phyloP scores from a whole-genome alignment of 2,113 vertebrate species.

The Campylomormyrus tamandua region DNA sequence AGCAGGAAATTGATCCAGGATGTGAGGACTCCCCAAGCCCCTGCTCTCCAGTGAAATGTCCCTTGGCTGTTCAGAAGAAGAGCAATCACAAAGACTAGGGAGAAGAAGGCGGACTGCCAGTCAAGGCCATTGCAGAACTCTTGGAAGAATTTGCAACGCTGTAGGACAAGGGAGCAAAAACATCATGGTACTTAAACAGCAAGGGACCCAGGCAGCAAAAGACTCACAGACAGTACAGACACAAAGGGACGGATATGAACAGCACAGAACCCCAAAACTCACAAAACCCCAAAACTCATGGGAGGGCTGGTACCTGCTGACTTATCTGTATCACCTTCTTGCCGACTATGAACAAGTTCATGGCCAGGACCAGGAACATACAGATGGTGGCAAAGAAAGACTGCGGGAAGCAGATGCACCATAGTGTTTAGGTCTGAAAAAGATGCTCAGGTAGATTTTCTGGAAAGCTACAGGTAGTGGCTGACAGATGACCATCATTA shows the following conservation, averaged over 20 bases:
- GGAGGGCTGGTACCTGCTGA: constrained; percentile 72
- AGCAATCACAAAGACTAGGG: constrained; percentile 59
- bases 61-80: constrained; percentile 44
- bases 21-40: constrained; percentile 70
- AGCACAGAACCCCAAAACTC: not conserved
- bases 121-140: constrained; percentile 54
- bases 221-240: not conserved
- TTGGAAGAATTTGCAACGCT: constrained; percentile 58
- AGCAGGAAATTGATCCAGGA: constrained; percentile 91
- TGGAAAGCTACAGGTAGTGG: not conserved
- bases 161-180: not conserved
- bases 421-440: not conserved
- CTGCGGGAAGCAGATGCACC: constrained; percentile 31
- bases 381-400: constrained; percentile 61
- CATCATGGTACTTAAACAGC: not conserved
- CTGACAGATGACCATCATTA: not conserved
- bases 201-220: not conserved
- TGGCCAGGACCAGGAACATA: constrained; percentile 80
- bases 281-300: not conserved
- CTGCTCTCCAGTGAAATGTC: constrained; percentile 78
- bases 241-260: not conserved
- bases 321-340: constrained; percentile 82
- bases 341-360: constrained; percentile 75
- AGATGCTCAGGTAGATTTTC: not conserved
- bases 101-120: constrained; percentile 52